A percentile compares a stretch with the other conserved stretches of the same genome.
These are phyloP conservation scores for Sitta europaea DNA, from an alignment of 2,113 vertebrate species.

Conservation along the genomic window DNA sequence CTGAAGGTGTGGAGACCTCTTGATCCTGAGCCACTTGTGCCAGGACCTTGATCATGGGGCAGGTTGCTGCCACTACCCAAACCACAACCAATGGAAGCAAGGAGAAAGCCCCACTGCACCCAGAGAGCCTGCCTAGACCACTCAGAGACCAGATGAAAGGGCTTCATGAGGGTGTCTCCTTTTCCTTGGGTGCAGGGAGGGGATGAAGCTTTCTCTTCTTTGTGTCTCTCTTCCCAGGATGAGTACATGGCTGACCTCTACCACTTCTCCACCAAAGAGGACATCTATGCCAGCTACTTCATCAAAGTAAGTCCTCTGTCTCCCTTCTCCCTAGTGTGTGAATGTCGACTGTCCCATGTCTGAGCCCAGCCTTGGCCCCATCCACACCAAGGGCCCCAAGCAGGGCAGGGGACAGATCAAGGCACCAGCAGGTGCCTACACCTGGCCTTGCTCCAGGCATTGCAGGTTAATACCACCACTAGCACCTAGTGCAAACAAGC, in stretches of 20 bases:
- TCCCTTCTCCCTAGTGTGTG: neutral
- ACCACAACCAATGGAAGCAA: neutral
- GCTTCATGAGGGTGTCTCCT: neutral
- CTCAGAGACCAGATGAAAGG: neutral
- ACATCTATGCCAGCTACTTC: slow-evolving; percentile 91
- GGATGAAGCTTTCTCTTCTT: neutral
- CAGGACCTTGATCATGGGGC: neutral
- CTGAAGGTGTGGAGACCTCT: neutral
- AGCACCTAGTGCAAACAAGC: neutral
- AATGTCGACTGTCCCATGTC: neutral
- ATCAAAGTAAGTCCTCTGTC: slow-evolving; percentile 78
- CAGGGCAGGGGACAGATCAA: neutral
- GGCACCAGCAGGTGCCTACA: neutral
- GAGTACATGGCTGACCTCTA: slow-evolving; percentile 96
- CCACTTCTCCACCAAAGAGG: slow-evolving; percentile 93
- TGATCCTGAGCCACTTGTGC: neutral
- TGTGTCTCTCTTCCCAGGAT: slow-evolving; percentile 75
- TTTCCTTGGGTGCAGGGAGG: neutral
- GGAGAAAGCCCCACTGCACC: neutral
- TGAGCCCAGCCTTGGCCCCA: neutral
- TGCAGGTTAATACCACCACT: neutral
- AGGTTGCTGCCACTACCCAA: neutral
- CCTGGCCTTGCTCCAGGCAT: neutral
- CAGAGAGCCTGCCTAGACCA: neutral
- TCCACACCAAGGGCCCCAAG: neutral